Evolutionary conservation across 2,797 vertebrate genomes (phyloP).

Genomic region (Perodicticus potto): DNA sequence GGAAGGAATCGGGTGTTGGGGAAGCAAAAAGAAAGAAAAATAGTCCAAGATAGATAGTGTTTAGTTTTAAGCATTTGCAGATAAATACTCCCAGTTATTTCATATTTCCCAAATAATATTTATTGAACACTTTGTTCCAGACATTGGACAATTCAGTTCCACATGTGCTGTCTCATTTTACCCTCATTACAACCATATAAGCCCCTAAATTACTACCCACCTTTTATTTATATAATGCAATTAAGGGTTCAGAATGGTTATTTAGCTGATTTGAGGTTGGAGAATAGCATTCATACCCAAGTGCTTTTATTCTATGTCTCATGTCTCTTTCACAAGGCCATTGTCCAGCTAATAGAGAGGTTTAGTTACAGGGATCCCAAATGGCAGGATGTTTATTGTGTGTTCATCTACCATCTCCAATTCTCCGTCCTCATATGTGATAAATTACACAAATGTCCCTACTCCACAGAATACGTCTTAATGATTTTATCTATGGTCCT

Average conservation of each 20-base stretch:
- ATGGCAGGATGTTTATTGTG: not conserved
- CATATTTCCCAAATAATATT: not conserved
- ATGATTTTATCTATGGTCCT: not conserved
- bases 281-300: not conserved
- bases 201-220: not conserved
- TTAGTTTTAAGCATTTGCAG: constrained; percentile 12
- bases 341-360: not conserved
- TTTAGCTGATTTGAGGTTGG: not conserved
- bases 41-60: not conserved
- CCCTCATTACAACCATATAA: not conserved
- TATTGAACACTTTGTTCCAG: not conserved
- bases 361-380: not conserved
- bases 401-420: not conserved
- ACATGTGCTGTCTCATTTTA: not conserved
- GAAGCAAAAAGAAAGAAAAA: constrained; percentile 14
- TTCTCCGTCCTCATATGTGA: not conserved
- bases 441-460: not conserved
- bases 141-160: not conserved
- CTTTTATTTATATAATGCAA: not conserved
- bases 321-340: not conserved
- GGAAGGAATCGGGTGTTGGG: not conserved
- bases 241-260: not conserved
- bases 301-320: not conserved
- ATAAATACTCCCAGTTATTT: not conserved
- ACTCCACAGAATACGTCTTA: not conserved